These are phyloP conservation scores for Rhea pennata DNA, from an alignment of 2,113 vertebrate species.

Conservation along the genomic window DNA sequence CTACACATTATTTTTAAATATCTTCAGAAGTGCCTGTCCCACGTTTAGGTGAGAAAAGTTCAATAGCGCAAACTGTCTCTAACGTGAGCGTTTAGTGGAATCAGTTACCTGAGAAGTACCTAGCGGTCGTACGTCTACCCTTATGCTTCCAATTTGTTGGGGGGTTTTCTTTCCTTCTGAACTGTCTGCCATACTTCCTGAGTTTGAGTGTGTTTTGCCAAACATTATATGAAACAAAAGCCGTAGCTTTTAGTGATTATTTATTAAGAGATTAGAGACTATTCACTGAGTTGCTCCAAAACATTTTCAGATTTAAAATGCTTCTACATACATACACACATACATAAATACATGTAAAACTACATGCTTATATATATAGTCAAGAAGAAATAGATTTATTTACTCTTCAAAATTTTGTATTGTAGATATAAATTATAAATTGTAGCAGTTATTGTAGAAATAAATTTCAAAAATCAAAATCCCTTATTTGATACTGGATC, in stretches of 20 bases:
- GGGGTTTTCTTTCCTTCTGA: constrained; percentile 36
- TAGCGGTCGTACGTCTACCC: constrained; percentile 3
- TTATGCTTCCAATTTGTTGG: constrained; percentile 69
- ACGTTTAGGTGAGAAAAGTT: not conserved
- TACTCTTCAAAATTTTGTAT: not conserved
- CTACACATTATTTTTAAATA: not conserved
- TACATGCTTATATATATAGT: no score
- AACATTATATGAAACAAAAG: constrained; percentile 13
- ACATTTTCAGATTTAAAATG: not conserved
- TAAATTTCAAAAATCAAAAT: not conserved
- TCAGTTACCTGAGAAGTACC: constrained; percentile 36
- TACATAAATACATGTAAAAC: not conserved
- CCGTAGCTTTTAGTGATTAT: not conserved
- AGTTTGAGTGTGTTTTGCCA: constrained; percentile 48
- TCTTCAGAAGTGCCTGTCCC: not conserved
- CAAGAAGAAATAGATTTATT: not conserved
- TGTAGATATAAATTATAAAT: not conserved
- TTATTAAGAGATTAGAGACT: not conserved
- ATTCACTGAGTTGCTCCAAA: not conserved
- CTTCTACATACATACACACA: not conserved
- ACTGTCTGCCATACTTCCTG: constrained; percentile 65
- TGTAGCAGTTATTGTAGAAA: not conserved
- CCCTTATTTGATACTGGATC: not conserved
- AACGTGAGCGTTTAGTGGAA: not conserved
- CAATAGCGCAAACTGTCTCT: not conserved